Evolutionary conservation across 2,797 vertebrate genomes (phyloP), one percentile per base, ranked within the genome.

Genomic region (Lepus townsendii): DNA sequence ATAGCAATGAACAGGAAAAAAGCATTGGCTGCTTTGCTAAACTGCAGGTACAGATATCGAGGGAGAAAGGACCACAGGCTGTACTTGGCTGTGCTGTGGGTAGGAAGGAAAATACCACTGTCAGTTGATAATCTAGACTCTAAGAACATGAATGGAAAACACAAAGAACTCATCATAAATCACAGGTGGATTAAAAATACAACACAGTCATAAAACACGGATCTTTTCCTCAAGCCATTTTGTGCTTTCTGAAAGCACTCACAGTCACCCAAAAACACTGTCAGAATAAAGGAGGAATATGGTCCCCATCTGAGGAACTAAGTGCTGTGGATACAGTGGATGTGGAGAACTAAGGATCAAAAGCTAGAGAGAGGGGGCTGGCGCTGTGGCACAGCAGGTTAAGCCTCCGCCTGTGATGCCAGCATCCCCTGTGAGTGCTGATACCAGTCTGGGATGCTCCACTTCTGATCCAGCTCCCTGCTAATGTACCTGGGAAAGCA

Each of bases 1-100:
- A 99, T 99, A 97, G 99, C 99, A 97, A 99, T 99, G 98, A 99
- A 99, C 95, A 99, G 98, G 98, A 99, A 99, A 98, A 99, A 99
- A 97, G 99, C 99, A 93, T 99, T 99, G 97, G 99, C 99, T 80
- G 99, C 99, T 97, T 99, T 99, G 97, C 99, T 98, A 97, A 99
- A 99, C 98, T 99, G 99, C 98, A 99, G 99, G 75, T 99, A 99
- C 96, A 99, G 98, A 98, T 99, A 99, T 90, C 99, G 99, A 94
- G 99, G 99, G 97, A 99, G 99, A 97, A 99, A 99, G 35, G 99
- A 99, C 98, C 99, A 98, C 96, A 99, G 96, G 1, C 99, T 99
- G 97, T 99, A 99, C 98, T 99, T 99, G 94, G 99, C 99, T 92
- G 99, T 99, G 96, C 99, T 99, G 98, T 19, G 83, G 95, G 60